A percentile compares a stretch with the other conserved stretches of the same genome.
These are phyloP conservation scores for Ambastaia sidthimunki DNA, from an alignment of 2,797 vertebrate species.

Conservation along the genomic window DNA sequence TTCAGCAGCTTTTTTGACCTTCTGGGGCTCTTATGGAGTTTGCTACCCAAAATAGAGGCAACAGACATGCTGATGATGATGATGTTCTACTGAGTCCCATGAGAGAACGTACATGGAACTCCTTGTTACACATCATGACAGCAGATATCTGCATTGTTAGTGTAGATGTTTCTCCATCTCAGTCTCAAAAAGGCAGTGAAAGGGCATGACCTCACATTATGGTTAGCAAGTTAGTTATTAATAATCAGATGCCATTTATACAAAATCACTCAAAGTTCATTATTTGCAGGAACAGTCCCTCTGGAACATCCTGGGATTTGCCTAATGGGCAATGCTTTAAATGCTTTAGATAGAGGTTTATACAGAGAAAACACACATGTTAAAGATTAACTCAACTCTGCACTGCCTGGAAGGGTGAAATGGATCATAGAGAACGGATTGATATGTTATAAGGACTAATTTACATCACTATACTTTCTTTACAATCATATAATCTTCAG, in stretches of 20 bases:
- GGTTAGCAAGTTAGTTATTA: not conserved
- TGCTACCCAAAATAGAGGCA: slow-evolving; percentile 13
- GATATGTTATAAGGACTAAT: not conserved
- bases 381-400: slow-evolving; percentile 9
- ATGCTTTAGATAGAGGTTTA: slow-evolving; percentile 17
- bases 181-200: not conserved
- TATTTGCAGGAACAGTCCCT: slow-evolving; percentile 12
- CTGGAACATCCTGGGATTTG: slow-evolving; percentile 12
- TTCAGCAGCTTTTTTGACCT: slow-evolving; percentile 25
- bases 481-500: slow-evolving; percentile 27
- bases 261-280: slow-evolving; percentile 9
- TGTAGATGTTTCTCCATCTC: not conserved
- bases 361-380: slow-evolving; percentile 37
- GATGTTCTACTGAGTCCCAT: slow-evolving; percentile 19
- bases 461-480: slow-evolving; percentile 45
- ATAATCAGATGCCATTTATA: slow-evolving; percentile 13
- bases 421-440: not conserved
- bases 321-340: not conserved
- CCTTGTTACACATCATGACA: slow-evolving; percentile 1
- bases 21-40: slow-evolving; percentile 20
- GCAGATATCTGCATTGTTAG: not conserved
- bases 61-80: not conserved
- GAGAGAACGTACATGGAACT: slow-evolving; percentile 10
- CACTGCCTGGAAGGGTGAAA: not conserved
- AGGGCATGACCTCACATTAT: slow-evolving; percentile 13